These are phyloP conservation scores for Channa maculata DNA, from an alignment of 2,113 vertebrate genomes.

Conservation along the genomic window DNA sequence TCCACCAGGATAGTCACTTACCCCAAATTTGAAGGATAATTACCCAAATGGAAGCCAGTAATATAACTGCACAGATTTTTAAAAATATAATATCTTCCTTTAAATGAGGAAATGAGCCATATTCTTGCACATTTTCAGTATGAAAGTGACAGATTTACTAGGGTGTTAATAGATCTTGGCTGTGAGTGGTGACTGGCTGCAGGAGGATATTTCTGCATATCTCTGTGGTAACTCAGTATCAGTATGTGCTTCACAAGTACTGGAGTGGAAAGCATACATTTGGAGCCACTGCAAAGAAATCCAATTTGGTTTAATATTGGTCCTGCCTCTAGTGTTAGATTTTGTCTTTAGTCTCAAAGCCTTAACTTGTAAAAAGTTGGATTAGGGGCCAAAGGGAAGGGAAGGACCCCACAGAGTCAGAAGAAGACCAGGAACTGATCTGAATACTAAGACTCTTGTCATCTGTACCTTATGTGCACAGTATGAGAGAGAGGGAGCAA, in stretches of 20 bases:
- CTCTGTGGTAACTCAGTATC: constrained; percentile 24
- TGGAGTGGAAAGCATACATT: constrained; percentile 33
- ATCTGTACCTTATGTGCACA: constrained; percentile 32
- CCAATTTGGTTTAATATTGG: constrained; percentile 55
- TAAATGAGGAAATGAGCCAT: constrained; percentile 52
- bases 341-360: constrained; percentile 47
- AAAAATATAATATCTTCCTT: constrained; percentile 50
- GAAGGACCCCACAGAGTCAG: constrained; percentile 55
- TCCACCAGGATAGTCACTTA: constrained; percentile 66
- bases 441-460: constrained; percentile 61
- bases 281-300: constrained; percentile 41
- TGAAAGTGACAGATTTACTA: constrained; percentile 35
- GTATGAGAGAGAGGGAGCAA: constrained; percentile 12
- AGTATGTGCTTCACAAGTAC: constrained; percentile 33
- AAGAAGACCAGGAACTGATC: constrained; percentile 44
- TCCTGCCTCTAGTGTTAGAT: constrained; percentile 44
- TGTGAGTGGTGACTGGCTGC: constrained; percentile 8
- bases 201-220: constrained; percentile 20
- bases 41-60: constrained; percentile 59
- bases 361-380: constrained; percentile 51
- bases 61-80: constrained; percentile 41
- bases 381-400: constrained; percentile 15
- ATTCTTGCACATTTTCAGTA: constrained; percentile 32
- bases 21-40: constrained; percentile 71
- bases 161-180: constrained; percentile 47